Base-by-base conservation (phyloP, 1,140 invertebrate species). In the Cydia fagiglandana region DNA sequence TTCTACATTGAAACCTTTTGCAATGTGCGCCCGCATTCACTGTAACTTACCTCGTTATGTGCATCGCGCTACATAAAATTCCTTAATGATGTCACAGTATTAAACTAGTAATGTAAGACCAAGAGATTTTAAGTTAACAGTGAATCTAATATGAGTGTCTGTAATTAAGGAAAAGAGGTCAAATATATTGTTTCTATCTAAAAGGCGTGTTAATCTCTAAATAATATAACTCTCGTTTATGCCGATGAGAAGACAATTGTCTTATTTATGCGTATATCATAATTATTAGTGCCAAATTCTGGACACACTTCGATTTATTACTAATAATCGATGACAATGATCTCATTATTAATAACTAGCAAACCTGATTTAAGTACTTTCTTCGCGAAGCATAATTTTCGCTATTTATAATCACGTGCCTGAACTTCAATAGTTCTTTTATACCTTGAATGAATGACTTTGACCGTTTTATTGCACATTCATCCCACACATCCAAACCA, bases 401-500 rank as follows among this genome's bases (percentile, higher is more conserved):
- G 20, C 28, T 5, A 34, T 13, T 68, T 34, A n/a, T 38, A 68
- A 68, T 68, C 9, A 68, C 30, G n/a, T 68, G 64, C 30, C 74
- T 77, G 70, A 75, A 47, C 24, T 64, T 77, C 66, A 77, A 77
- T 45, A 73, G 56, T 74, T 74, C 15, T 74, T 30, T 24, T 61
- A 61, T 64, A 4, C 38, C 38, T 74, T 64, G 5, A 74, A 64
- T 64, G 68, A 73, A 74, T 74, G 17, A 50, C 9, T 74, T 77
- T 66, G 64, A 53, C 41, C 61, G 68, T 75, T 70, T 61, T 66
- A 61, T 61, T 61, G 20, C 56, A 61, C 30, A 70, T 41, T 64
- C 74, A 66, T 30, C 77, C 75, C 70, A 76, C 77, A 76, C 77
- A 17, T 34, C 61, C 64, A 64, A 38, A 77, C 34, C 75, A 78